Evolutionary conservation across 2,888 invertebrate genomes (phyloP).

Genomic region (Strigamia maritima): DNA sequence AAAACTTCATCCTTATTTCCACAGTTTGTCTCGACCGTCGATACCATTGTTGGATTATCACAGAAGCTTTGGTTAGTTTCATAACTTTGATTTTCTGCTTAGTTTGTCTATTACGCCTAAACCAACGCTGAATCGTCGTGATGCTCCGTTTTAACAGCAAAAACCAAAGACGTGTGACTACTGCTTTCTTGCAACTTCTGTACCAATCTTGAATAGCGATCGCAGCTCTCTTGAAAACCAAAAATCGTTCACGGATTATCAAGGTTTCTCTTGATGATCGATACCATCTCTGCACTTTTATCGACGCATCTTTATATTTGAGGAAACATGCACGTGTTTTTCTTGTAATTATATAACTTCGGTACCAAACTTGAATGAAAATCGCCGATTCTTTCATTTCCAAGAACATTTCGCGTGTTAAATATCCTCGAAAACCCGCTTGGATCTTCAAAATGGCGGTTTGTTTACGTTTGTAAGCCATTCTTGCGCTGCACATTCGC

Average conservation of each 20-base stretch:
- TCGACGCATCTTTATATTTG: background rate
- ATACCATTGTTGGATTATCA: background rate
- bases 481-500: constrained; percentile 33
- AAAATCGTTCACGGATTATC: background rate
- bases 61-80: background rate
- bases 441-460: constrained; percentile 46
- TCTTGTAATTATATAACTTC: background rate
- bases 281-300: constrained; percentile 27
- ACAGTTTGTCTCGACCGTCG: background rate
- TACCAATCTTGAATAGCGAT: background rate
- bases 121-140: background rate
- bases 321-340: background rate
- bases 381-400: constrained; percentile 31
- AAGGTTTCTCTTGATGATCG: background rate
- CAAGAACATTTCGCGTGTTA: background rate
- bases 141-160: background rate
- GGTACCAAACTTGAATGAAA: constrained; percentile 41
- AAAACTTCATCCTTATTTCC: background rate
- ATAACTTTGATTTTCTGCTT: background rate
- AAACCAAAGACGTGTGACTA: background rate
- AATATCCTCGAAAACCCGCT: constrained; percentile 39
- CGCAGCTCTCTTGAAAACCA: background rate
- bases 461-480: constrained; percentile 31
- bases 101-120: background rate
- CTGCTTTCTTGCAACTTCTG: background rate